Base-by-base conservation (phyloP, 2,797 vertebrate species). In the Urocyon cinereoargenteus region DNA sequence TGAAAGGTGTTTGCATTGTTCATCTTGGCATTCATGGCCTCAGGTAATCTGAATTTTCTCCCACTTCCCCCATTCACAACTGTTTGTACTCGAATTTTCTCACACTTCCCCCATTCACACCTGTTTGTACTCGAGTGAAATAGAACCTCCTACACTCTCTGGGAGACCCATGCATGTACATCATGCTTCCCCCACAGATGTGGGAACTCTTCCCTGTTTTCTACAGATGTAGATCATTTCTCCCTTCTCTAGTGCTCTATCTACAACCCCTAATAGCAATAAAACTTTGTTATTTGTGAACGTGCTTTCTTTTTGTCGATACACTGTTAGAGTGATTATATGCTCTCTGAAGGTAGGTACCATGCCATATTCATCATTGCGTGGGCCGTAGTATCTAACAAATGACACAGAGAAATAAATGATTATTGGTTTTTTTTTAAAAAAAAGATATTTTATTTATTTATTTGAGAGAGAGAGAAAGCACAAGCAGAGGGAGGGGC, bases 161-260 rank as follows among this genome's bases (percentile, higher is more conserved):
- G 34, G 22, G 2, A 3, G 14, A 11, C 19, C 3, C 15, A 3
- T 4, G 1, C 45, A 3, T 45, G 28, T 31, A 28, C 66, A 24
- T n/a, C 34, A 40, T 18, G n/a, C 7, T n/a, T 26, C 2, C 1
- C 13, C 22, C 40, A 51, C 10, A 57, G 9, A 86, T 53, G 4
- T 49, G 26, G 22, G 34, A 53, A n/a, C 0, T 0, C 6, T 34
- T 92, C n/a, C 53, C 9, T 11, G 1, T 22, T 26, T 51, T 55
- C 24, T 66, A 26, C 31, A 75, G 62, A 18, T 24, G 7, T 31
- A 34, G 72, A 19, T 19, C 31, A 70, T 28, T 83, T 55, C 61
- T 77, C 13, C 66, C n/a, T 89, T 64, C 21, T 89, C 16, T 34
- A 24, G 21, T 10, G 19, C 22, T 53, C 2, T 18, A 9, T 10